Base-by-base conservation (phyloP, 1,140 invertebrate genomes). In the Acarapis woodi region DNA sequence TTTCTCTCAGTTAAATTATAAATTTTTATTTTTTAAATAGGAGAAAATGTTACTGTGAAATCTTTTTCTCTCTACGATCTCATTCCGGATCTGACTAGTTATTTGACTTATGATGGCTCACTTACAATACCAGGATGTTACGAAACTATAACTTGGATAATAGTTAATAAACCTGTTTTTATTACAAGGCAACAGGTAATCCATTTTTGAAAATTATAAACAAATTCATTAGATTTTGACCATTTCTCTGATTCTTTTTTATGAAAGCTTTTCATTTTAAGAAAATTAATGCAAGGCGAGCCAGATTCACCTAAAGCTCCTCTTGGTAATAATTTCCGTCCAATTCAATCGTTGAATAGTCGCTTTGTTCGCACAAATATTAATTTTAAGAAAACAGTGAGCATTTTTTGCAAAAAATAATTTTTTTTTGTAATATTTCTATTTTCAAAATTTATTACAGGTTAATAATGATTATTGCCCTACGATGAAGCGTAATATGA, bases 51-150 rank as follows among this genome's bases (percentile, higher is more conserved):
- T 1, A 30, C 38, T 1, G 9, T 44, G 10, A 44, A 39, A 32
- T 38, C 35, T 22, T 29, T 44, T 14, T 80, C 76, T 14, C 59
- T 87, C 41, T 66, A 67, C 47, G 71, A 67, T 31, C 57, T 93
- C 19, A 59, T 90, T 39, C 82, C 82, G 18, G 69, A 74, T 46
- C 88, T 80, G 3, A 67, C 71, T 43, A 70, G 77, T 46, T 93
- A 82, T 57, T 79, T 93, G 59, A 90, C 83, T n/a, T 93, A 93
- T 56, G 85, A 93, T 49, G 85, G 85, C 22, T 88, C 80, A 30
- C 79, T 78, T n/a, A 93, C 83, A 28, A 79, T 78, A 56, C 85
- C 85, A 0, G 60, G 59, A 9, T 62, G 60, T 42, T 50, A 61
- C 42, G 60, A 62, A 43, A 61, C 57, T 1, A 53, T 61, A 5